phyloP scores from a whole-genome alignment of 2,113 vertebrate genomes.

The Dicentrarchus labrax region DNA sequence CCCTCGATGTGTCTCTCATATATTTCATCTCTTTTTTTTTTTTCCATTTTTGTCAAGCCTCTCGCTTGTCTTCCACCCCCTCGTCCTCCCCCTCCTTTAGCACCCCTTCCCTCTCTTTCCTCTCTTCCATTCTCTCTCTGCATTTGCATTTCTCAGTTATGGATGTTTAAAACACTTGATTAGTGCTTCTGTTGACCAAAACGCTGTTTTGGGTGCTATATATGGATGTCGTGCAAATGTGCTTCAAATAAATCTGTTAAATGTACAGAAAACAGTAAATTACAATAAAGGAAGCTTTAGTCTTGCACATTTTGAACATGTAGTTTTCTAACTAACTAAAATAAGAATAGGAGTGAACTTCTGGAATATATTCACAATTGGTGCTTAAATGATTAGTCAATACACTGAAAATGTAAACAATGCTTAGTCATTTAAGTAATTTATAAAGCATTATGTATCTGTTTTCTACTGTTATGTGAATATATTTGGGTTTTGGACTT shows the following conservation, averaged over 20 bases:
- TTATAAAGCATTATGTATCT: background rate
- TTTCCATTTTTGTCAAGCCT: background rate
- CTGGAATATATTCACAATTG: no score
- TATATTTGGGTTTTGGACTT: background rate
- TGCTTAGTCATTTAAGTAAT: background rate
- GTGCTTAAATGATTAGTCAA: no score
- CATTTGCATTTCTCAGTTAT: background rate
- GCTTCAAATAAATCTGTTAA: no score
- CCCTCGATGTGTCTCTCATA: background rate
- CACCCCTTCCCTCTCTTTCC: constrained; percentile 8
- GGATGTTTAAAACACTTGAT: constrained; percentile 32
- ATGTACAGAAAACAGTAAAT: no score
- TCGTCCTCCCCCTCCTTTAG: background rate
- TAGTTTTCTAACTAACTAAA: no score
- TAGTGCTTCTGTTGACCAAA: background rate
- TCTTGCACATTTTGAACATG: no score
- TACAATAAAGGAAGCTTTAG: no score
- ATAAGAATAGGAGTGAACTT: no score
- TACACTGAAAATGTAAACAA: no score
- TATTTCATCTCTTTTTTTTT: constrained; percentile 42
- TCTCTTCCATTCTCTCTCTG: constrained; percentile 55
- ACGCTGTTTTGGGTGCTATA: background rate
- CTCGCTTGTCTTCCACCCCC: background rate
- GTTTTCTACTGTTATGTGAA: background rate
- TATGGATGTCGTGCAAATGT: background rate